A percentile compares a stretch with the other conserved stretches of the same genome.
Evolutionary conservation across 2,113 vertebrate species (phyloP).

Genomic region (Hyperoodon ampullatus): DNA sequence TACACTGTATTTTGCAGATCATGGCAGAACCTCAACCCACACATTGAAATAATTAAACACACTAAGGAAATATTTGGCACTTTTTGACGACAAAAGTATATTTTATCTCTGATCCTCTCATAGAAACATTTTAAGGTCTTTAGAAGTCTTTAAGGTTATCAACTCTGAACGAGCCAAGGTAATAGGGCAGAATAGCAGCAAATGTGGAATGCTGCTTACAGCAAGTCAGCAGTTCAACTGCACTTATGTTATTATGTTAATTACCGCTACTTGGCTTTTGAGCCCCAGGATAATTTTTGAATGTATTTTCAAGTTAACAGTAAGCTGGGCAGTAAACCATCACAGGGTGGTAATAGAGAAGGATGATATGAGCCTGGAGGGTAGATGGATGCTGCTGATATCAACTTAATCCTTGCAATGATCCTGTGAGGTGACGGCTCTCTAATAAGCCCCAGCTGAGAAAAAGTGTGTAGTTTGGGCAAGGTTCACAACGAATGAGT

Average conservation of each 20-base stretch:
- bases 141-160: neutral
- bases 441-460: neutral
- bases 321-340: neutral
- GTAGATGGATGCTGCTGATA: neutral
- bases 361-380: neutral
- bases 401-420: neutral
- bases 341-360: neutral
- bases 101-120: conserved; percentile 27
- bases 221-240: neutral
- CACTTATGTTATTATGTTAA: neutral
- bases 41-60: conserved; percentile 41
- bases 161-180: neutral
- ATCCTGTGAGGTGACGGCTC: neutral
- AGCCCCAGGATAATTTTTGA: neutral
- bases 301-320: neutral
- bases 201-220: neutral
- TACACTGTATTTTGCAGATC: conserved; percentile 34
- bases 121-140: neutral
- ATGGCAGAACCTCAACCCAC: conserved; percentile 48
- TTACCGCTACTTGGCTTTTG: neutral
- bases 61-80: conserved; percentile 20
- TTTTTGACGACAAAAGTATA: conserved; percentile 36
- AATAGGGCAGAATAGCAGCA: neutral
- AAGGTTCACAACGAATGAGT: neutral
- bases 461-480: neutral